These are phyloP conservation scores for Cossypha niveicapilla DNA, from an alignment of 2,797 vertebrate genomes.

Conservation along the genomic window DNA sequence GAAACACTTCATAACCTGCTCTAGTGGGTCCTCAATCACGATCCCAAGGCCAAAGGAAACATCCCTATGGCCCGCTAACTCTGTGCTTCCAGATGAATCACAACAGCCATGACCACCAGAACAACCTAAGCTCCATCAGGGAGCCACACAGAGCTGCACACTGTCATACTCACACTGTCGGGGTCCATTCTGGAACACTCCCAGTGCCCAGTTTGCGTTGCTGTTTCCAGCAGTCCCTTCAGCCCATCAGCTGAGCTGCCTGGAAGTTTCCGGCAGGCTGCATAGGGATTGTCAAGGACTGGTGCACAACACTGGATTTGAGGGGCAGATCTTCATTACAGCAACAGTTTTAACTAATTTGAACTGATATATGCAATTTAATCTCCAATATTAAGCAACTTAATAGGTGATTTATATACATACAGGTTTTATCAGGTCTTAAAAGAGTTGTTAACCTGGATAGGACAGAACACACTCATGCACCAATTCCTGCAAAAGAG, in stretches of 20 bases:
- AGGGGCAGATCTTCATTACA: not conserved
- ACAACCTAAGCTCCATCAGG: fast-evolving
- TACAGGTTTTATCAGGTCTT: not conserved
- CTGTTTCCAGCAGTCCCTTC: not conserved
- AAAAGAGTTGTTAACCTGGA: not conserved
- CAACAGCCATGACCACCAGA: fast-evolving
- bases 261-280: not conserved
- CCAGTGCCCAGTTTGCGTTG: fast-evolving
- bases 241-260: fast-evolving
- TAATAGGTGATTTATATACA: not conserved
- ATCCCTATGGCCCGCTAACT: fast-evolving
- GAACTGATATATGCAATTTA: not conserved
- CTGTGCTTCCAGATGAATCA: not conserved
- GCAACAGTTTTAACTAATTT: not conserved
- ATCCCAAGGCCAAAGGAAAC: fast-evolving
- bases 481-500: not conserved
- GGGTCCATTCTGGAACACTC: fast-evolving
- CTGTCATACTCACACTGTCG: fast-evolving
- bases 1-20: not conserved
- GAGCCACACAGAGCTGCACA: not conserved
- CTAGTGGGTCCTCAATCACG: fast-evolving
- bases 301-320: not conserved
- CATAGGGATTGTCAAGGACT: not conserved
- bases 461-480: not conserved
- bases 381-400: not conserved